A percentile compares a stretch with the other conserved stretches of the same genome.
These are phyloP conservation scores for Procambarus virginalis DNA, from an alignment of 1,140 invertebrate species.

Conservation along the genomic window DNA sequence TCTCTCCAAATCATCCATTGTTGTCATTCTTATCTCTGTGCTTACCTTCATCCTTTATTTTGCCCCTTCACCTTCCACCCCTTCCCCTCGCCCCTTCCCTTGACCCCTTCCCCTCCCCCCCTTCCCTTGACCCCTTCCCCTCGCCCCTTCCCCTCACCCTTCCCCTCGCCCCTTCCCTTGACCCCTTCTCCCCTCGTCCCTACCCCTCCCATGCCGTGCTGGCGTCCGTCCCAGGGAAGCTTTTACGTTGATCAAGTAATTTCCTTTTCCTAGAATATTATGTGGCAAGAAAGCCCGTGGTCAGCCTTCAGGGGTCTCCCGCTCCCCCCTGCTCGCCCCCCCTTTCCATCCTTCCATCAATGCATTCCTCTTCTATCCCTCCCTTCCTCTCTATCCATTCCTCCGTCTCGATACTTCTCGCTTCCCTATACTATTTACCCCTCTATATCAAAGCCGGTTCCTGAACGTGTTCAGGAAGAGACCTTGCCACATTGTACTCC, in stretches of 20 bases:
- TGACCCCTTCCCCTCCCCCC: neutral
- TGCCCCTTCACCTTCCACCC: neutral
- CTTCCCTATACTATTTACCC: too few species aligned
- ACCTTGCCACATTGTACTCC: neutral
- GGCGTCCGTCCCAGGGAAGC: neutral
- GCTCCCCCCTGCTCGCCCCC: neutral
- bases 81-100: too few species aligned
- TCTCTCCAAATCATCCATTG: neutral
- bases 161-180: neutral
- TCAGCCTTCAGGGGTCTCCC: neutral
- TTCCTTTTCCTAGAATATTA: conserved; percentile 7
- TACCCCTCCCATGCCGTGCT: neutral
- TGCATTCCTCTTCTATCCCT: neutral
- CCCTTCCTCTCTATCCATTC: neutral
- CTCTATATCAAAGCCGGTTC: too few species aligned
- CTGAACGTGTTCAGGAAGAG: too few species aligned
- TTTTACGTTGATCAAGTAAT: conserved; percentile 8
- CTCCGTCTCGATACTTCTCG: neutral
- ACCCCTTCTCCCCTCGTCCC: neutral
- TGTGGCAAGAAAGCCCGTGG: neutral
- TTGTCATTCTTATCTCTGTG: neutral
- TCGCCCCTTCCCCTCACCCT: neutral
- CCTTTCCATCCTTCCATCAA: too few species aligned
- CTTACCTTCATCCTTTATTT: neutral
- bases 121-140: neutral